Base-by-base conservation (phyloP, 2,888 invertebrate genomes). In the Nasonovia ribisnigri region DNA sequence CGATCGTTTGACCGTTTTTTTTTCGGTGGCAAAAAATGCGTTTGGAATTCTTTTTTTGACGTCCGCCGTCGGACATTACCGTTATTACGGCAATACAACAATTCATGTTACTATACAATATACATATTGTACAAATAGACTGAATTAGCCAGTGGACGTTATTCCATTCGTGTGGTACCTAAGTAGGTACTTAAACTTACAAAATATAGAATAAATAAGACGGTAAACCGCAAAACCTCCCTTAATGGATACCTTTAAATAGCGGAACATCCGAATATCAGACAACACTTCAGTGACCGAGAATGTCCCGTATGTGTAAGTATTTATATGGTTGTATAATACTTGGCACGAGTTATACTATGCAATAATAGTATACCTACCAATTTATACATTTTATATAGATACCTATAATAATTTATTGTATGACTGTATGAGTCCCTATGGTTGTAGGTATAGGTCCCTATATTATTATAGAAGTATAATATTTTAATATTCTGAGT, bases 1-100 rank as follows among this genome's bases (percentile, higher is more conserved):
- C 84, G n/a, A 91, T 84, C 84, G 91, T 84, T 84, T 84, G 84
- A 43, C 84, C 84, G n/a, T 84, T 91, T 84, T 91, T 91, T 20
- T 26, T 84, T 77, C 16, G 36, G 20, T 20, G 8, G 77, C 36
- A 36, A 77, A 77, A 77, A 77, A 20, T 77, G 77, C 36, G 77
- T 77, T 77, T 77, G 77, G 36, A 77, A 77, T 77, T 77, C 60
- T 46, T 60, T 91, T 84, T 84, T 51, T 57, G 4, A 46, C 24
- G 11, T 46, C 3, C 0, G 48, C 36, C n/a, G n/a, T 16, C n/a
- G 48, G 46, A 48, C 46, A 87, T 87, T 36, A 77, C 77, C 77
- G 77, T 77, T 77, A 77, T 77, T 36, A 36, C 77, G 77, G 77
- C 36, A 20, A 36, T 77, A 36, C 36, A 77, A 24, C 77, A 36